phyloP scores from a whole-genome alignment of 1,140 invertebrate species.

The Camponotus vicinus region DNA sequence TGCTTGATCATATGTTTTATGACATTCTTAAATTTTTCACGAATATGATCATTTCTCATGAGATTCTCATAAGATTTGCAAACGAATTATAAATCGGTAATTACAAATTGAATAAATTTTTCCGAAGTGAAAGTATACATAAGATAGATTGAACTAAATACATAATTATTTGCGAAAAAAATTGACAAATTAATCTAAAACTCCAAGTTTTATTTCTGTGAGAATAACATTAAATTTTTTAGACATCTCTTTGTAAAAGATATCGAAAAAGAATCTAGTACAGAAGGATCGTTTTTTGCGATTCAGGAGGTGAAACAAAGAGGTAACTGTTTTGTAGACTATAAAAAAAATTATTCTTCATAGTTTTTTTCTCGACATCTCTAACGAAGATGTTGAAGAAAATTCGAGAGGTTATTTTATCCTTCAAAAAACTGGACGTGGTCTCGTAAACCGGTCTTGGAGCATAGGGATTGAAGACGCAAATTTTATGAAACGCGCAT shows the following conservation, averaged over 20 bases:
- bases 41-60: background rate
- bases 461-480: conserved; percentile 16
- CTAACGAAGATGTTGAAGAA: conserved; percentile 25
- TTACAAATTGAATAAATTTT: background rate
- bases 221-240: background rate
- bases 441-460: conserved; percentile 17
- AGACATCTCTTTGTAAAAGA: background rate
- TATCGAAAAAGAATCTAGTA: background rate
- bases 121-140: background rate
- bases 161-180: conserved; percentile 3
- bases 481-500: conserved; percentile 27
- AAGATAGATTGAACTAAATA: background rate
- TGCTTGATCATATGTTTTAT: background rate
- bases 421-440: background rate
- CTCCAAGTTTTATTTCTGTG: background rate
- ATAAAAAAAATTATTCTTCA: conserved; percentile 16
- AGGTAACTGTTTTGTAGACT: background rate
- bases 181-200: background rate
- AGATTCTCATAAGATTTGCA: background rate
- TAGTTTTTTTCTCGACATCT: background rate
- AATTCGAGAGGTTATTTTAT: conserved; percentile 6
- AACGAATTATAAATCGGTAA: background rate
- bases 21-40: background rate
- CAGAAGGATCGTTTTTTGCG: background rate
- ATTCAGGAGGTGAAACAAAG: background rate